A percentile compares a stretch with the other conserved stretches of the same genome.
Conservation (phyloP, 2,888 invertebrate species). For the Baccha elongata region DNA sequence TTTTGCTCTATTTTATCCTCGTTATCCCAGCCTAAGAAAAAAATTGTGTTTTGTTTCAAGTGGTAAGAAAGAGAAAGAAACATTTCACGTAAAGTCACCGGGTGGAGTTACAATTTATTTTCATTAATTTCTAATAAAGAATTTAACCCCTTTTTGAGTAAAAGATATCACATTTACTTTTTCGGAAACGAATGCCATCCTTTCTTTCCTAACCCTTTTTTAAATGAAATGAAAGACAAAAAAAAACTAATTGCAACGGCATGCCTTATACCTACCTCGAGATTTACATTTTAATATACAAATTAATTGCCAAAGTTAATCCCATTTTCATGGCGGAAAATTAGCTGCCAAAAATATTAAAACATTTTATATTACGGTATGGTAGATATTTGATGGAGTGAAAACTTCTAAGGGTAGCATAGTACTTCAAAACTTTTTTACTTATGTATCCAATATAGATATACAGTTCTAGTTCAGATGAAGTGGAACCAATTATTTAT, state of each 20-base stretch:
- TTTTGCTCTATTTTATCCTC: constrained; percentile 60
- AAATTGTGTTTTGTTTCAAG: not conserved
- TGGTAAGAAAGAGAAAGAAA: constrained; percentile 33
- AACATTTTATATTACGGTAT: constrained; percentile 41
- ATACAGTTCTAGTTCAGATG: no score
- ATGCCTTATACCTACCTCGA: constrained; percentile 33
- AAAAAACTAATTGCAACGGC: constrained; percentile 54
- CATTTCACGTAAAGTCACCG: constrained; percentile 47
- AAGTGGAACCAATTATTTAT: no score
- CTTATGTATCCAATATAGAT: no score
- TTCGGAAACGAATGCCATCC: constrained; percentile 42
- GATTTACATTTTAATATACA: constrained; percentile 70
- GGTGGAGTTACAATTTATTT: constrained; percentile 69
- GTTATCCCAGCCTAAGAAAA: constrained; percentile 26
- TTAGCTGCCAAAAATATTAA: constrained; percentile 76
- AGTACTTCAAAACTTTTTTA: no score
- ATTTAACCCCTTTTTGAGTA: constrained; percentile 68
- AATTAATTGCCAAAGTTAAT: constrained; percentile 71
- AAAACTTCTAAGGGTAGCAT: not conserved
- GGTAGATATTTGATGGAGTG: constrained; percentile 22
- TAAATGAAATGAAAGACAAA: constrained; percentile 19
- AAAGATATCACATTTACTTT: constrained; percentile 59
- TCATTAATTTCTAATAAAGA: constrained; percentile 74
- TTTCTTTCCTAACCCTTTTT: constrained; percentile 66
- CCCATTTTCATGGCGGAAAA: constrained; percentile 77